Evolutionary conservation across 2,888 invertebrate species (phyloP), one percentile per base, ranked within the genome.

Genomic region (Carabus problematicus): DNA sequence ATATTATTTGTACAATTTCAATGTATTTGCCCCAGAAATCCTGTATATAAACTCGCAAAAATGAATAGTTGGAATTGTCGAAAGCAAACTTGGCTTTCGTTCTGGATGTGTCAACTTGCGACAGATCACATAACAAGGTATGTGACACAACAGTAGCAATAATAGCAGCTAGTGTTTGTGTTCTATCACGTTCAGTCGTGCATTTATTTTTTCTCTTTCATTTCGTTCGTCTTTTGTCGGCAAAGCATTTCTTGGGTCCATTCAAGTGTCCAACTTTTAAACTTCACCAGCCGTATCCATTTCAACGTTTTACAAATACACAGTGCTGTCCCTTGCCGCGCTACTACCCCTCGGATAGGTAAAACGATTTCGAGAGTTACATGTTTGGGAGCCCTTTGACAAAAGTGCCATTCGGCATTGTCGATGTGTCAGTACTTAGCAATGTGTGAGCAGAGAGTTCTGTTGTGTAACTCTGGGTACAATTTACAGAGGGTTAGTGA

Each of bases 381-480:
- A 49, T 49, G 49, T 49, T 49, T 49, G 18, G 52, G 52, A 14
- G 52, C 60, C 67, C 67, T 67, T 67, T 60, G 14, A 67, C 67
- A 60, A 60, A 60, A 67, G 52, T 67, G 67, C 67, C 67, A 67
- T 80, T 80, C 75, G 74, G 76, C 76, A 79, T 81, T 81, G 80
- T 81, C 72, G 75, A 79, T 79, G 80, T 81, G 81, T 82, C 81
- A 81, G 77, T 81, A 79, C 80, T 81, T 80, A 81, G 80, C 77
- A 76, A 77, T 72, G 75, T 43, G 54, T 60, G 14, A 16, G 52
- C 16, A 9, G 9, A 12, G 11, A 9, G 16, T 52, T 52, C 19
- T 52, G 52, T 52, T 52, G 14, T 52, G 14, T 12, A 8, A 29
- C 6, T 3, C 29, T 6, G 29, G n/a, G 29, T 29, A 29, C 29